Percentiles rank a stretch among this genome's conserved stretches.
Conservation (phyloP, 1,140 invertebrate genomes). For the Bilobella aurantiaca region DNA sequence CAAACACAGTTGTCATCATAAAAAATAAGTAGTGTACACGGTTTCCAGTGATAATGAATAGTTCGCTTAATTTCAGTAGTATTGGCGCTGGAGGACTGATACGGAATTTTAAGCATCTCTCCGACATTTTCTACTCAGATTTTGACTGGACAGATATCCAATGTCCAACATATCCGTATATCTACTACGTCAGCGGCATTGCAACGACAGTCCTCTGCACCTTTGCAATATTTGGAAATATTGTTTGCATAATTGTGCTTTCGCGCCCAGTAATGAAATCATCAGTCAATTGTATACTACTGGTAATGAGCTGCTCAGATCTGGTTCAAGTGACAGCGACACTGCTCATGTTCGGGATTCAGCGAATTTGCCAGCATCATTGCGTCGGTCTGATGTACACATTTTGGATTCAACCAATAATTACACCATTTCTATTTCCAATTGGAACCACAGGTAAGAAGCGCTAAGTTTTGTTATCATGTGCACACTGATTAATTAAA, state of each 20-base stretch:
- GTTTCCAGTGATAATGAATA: too few relatives aligned
- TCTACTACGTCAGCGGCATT: slow-evolving; percentile 51
- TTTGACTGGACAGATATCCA: too few relatives aligned
- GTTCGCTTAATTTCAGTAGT: too few relatives aligned
- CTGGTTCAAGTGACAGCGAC: neutral
- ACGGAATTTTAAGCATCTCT: too few relatives aligned
- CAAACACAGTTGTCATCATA: too few relatives aligned
- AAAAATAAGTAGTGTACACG: too few relatives aligned
- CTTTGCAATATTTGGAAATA: slow-evolving; percentile 76
- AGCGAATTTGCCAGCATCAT: neutral
- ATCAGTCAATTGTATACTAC: slow-evolving; percentile 82
- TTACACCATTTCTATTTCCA: neutral
- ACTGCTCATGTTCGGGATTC: neutral
- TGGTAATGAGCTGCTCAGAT: slow-evolving; percentile 56
- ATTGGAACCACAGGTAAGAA: neutral
- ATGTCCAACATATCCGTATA: neutral
- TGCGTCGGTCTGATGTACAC: neutral
- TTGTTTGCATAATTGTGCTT: slow-evolving; percentile 80
- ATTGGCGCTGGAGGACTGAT: too few relatives aligned
- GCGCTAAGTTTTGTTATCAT: too few relatives aligned
- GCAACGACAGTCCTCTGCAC: slow-evolving; percentile 66
- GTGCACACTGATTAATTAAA: too few relatives aligned
- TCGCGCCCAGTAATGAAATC: slow-evolving; percentile 83
- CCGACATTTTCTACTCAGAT: too few relatives aligned
- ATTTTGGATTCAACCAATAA: neutral